A percentile compares a stretch with the other conserved stretches of the same genome.
Conservation (phyloP, 2,888 invertebrate genomes). For the Biston betularia region DNA sequence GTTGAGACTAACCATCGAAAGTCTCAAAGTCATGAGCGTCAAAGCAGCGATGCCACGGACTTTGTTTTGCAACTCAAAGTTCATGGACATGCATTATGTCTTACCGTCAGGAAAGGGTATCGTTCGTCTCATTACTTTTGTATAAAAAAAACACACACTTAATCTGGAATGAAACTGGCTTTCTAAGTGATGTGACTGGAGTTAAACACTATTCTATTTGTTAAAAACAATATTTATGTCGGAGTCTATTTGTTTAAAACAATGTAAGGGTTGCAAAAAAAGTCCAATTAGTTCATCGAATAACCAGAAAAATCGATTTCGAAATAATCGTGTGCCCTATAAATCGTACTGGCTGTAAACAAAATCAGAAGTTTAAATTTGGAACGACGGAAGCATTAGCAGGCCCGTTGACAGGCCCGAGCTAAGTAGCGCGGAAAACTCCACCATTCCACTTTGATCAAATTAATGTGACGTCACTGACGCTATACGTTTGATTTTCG, state of each 20-base stretch:
- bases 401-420: slow-evolving; percentile 74
- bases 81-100: too few relatives aligned
- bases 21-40: too few relatives aligned
- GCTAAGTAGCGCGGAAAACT: slow-evolving; percentile 77
- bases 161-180: too few relatives aligned
- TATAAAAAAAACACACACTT: too few relatives aligned
- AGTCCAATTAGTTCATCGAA: slow-evolving; percentile 26
- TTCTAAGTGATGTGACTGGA: too few relatives aligned
- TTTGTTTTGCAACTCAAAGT: too few relatives aligned
- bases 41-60: too few relatives aligned
- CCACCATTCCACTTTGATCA: slow-evolving; percentile 79
- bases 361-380: slow-evolving; percentile 82
- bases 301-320: slow-evolving; percentile 51
- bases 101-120: too few relatives aligned
- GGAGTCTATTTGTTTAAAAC: background rate
- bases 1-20: too few relatives aligned
- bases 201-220: too few relatives aligned
- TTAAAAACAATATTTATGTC: too few relatives aligned
- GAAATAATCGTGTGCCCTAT: slow-evolving; percentile 62
- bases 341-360: slow-evolving; percentile 69
- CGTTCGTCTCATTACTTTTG: too few relatives aligned
- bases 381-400: slow-evolving; percentile 83
- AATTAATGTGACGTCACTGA: slow-evolving; percentile 76
- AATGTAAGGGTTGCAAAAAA: slow-evolving; percentile 32
- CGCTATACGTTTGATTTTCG: slow-evolving; percentile 58